Evolutionary conservation across 1,140 invertebrate species (phyloP).

Genomic region (Rhopalosiphum padi): DNA sequence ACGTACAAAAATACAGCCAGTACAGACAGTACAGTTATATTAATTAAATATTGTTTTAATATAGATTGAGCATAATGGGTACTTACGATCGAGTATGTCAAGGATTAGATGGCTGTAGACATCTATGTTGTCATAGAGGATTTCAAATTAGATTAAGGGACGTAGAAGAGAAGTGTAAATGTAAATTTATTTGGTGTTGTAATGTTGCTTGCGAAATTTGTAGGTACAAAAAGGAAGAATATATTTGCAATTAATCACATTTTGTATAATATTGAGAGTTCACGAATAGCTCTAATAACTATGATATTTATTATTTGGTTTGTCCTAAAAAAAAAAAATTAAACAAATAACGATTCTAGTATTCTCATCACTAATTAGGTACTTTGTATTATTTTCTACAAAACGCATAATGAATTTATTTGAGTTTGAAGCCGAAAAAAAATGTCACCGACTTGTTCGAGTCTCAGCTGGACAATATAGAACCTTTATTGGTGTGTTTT

Average conservation of each 20-base stretch:
- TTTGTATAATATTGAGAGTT: not conserved
- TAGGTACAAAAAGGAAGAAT: constrained; percentile 78
- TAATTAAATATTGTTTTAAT: constrained; percentile 60
- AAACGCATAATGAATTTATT: not conserved
- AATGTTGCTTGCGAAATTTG: constrained; percentile 87
- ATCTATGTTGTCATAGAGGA: constrained; percentile 90
- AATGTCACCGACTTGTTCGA: not conserved
- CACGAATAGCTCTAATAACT: not conserved
- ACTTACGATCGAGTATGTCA: constrained; percentile 86
- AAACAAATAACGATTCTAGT: not conserved
- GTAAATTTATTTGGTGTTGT: constrained; percentile 94
- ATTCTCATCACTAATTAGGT: constrained; percentile 5
- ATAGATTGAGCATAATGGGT: constrained; percentile 80
- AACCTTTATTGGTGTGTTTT: not conserved
- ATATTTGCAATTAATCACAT: constrained; percentile 80
- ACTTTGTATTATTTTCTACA: not conserved
- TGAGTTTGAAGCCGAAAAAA: not conserved
- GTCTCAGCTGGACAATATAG: not conserved
- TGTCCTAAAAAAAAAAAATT: no score
- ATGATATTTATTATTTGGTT: not conserved
- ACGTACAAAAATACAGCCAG: not conserved
- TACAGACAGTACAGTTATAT: not conserved
- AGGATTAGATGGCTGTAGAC: constrained; percentile 81
- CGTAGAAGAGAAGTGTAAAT: constrained; percentile 89
- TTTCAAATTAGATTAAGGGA: constrained; percentile 87